Conservation (phyloP, 2,888 invertebrate genomes). For the Periphyllus acericola region DNA sequence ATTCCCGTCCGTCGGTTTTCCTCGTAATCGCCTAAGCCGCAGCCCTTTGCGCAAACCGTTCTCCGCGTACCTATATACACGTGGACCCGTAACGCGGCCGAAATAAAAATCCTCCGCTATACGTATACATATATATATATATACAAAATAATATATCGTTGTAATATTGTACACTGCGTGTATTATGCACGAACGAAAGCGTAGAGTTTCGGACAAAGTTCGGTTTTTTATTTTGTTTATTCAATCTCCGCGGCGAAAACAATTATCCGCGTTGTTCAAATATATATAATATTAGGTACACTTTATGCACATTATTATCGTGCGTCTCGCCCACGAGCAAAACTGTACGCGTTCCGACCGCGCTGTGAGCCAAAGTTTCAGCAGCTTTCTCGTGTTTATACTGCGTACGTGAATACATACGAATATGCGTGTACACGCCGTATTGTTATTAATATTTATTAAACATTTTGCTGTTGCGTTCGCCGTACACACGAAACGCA, state of each 20-base stretch:
- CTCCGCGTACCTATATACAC: too few species aligned
- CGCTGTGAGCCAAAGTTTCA: background rate
- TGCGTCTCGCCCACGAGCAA: background rate
- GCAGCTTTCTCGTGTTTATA: background rate
- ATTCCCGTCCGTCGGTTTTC: background rate
- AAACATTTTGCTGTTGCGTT: background rate
- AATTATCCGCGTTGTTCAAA: background rate
- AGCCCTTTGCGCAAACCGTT: conserved; percentile 1
- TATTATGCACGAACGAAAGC: background rate
- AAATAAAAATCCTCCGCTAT: background rate
- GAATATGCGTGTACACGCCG: background rate
- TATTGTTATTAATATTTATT: conserved; percentile 27
- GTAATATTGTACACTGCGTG: background rate
- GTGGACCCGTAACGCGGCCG: background rate
- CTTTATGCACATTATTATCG: background rate
- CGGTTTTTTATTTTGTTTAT: background rate
- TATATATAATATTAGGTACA: too few species aligned
- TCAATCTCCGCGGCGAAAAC: background rate
- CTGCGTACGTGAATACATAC: background rate
- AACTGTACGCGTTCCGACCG: background rate
- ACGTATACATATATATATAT: too few species aligned
- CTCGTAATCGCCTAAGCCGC: conserved; percentile 45
- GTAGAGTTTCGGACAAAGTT: background rate
- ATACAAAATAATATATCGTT: too few species aligned
- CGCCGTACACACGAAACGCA: conserved; percentile 17